Base-by-base conservation (phyloP, 2,113 vertebrate genomes). In the Merops nubicus region DNA sequence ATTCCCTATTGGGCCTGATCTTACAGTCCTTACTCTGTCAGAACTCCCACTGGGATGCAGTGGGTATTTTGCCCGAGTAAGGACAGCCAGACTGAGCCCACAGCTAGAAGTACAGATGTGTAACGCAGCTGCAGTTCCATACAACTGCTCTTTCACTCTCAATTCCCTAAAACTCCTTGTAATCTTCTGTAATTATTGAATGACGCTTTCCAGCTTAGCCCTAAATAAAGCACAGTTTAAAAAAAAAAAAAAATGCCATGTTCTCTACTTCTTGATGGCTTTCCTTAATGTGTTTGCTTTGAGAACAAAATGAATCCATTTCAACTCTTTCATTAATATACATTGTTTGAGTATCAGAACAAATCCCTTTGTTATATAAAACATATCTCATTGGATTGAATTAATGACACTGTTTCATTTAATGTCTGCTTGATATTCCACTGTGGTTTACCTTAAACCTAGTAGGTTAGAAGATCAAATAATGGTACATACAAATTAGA, bases 201-300 rank as follows among this genome's bases (percentile, higher is more conserved):
- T 99, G 99, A 99, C 98, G 99, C 99, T 99, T 99, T 99, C 99
- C 99, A 99, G 99, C 99, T 99, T 99, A 99, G 99, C 99, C 99
- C 99, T 99, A 99, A 99, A 99, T 99, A 99, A 99, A 99, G 99
- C 99, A 99, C 99, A 99, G 99, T 99, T 99, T 99, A 99, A 99
- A 99, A 98, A 98, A 94, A 91, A 76, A 91, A 88, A 89, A 98
- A 98, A 98, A 85, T 15, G 26, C 38, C 10, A 19, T 95, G 95
- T 85, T 94, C 96, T 94, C 95, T 95, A 88, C 83, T 97, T 97
- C 88, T 97, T 92, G 78, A 74, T 95, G 90, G 81, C 76, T 95
- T 93, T 86, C 89, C 78, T 96, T 97, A 97, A 96, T 85, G 70
- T 96, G 91, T 95, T 95, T 96, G 89, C 93, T 93, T 92, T 96